These are phyloP conservation scores for Drosophila carrolli DNA, from an alignment of 1,140 invertebrate species.

Conservation along the genomic window DNA sequence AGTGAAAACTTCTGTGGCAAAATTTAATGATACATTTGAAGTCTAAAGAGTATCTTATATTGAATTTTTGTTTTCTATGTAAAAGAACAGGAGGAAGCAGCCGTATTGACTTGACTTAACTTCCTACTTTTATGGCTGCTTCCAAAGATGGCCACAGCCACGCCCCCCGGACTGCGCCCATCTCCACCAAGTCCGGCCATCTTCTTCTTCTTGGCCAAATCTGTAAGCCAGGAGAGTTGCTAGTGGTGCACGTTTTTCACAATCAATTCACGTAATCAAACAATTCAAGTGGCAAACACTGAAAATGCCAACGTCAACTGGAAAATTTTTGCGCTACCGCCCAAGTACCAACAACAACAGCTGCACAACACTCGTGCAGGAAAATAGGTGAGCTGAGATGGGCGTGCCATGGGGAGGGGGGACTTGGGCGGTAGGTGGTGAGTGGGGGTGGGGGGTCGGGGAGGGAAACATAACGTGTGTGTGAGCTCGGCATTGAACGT, in stretches of 20 bases:
- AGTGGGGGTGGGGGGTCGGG: not conserved
- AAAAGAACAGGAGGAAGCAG: conserved; percentile 1
- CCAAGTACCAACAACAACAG: conserved; percentile 52
- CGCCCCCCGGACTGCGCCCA: not conserved
- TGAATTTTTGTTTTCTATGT: not conserved
- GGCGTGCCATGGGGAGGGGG: not conserved
- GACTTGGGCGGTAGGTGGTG: not conserved
- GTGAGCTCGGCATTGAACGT: conserved; percentile 68
- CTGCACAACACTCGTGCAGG: conserved; percentile 1
- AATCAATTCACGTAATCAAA: conserved; percentile 84
- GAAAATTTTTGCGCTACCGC: conserved; percentile 73
- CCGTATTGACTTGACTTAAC: conserved; percentile 39
- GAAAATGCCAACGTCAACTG: conserved; percentile 83
- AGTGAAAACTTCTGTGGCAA: too few species aligned
- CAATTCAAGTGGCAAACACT: conserved; percentile 84
- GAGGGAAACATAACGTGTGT: conserved; percentile 7
- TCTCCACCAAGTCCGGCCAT: conserved; percentile 1
- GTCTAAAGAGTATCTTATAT: not conserved
- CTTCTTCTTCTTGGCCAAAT: conserved; percentile 14
- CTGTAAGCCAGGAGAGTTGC: conserved; percentile 55
- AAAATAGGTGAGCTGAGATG: conserved; percentile 3
- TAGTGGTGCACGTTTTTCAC: conserved; percentile 80
- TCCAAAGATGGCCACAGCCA: conserved; percentile 28
- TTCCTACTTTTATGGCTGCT: conserved; percentile 47
- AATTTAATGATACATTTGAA: too few species aligned